These are phyloP conservation scores for Dyspetes luteomarginatus DNA, from an alignment of 2,888 invertebrate genomes.

Conservation along the genomic window DNA sequence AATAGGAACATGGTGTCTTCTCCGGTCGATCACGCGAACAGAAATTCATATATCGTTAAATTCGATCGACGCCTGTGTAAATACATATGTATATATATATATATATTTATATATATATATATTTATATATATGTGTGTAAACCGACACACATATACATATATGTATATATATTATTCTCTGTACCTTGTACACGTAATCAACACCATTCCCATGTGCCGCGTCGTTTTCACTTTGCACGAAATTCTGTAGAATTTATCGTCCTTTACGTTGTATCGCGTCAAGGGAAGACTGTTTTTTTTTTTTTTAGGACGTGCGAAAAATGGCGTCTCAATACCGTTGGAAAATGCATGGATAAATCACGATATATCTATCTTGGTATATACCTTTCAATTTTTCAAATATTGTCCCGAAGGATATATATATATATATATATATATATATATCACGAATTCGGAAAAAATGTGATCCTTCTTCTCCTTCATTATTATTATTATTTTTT, in stretches of 20 bases:
- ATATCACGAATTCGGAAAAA: constrained; percentile 44
- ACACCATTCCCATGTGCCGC: neutral
- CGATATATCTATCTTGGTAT: constrained; percentile 15
- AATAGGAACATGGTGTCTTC: constrained; percentile 83
- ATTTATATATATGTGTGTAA: constrained; percentile 13
- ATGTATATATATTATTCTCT: neutral
- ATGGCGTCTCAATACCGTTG: constrained; percentile 36
- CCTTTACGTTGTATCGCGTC: neutral
- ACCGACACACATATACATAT: too few relatives aligned
- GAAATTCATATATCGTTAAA: constrained; percentile 27
- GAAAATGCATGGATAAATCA: constrained; percentile 54
- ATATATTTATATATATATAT: constrained; percentile 13
- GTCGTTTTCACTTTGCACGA: neutral
- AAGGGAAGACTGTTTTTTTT: constrained; percentile 18
- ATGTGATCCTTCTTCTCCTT: constrained; percentile 41
- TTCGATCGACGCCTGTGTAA: constrained; percentile 26
- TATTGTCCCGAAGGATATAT: constrained; percentile 34
- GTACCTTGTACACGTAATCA: constrained; percentile 11
- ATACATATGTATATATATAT: constrained; percentile 6
- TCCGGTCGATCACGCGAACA: constrained; percentile 73
- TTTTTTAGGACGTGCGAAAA: constrained; percentile 13
- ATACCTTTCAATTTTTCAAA: constrained; percentile 20
- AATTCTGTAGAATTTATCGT: neutral
- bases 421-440: too few relatives aligned
- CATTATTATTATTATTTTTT: neutral